Evolutionary conservation across 2,888 invertebrate species (phyloP), one percentile per base, ranked within the genome.

Genomic region (Eupithecia subfuscata): DNA sequence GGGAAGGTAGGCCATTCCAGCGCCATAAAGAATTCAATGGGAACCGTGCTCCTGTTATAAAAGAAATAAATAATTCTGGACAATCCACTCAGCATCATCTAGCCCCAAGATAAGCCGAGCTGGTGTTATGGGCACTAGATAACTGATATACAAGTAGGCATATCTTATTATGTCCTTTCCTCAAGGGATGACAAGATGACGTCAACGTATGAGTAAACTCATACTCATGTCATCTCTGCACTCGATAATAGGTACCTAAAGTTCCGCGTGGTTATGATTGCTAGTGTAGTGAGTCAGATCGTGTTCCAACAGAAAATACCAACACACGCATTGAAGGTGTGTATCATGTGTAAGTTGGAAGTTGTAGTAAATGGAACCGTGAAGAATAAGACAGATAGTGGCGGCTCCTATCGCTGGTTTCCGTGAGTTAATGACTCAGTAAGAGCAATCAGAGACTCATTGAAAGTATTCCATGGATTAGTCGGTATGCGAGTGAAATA

Each of bases 381-480:
- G 77, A n/a, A n/a, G n/a, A 7, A 64, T 18, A 34, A 0, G 63
- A 3, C 34, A 9, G 34, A 3, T 30, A 16, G 34, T 64, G 34
- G 25, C 22, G 73, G 76, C 72, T 82, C 74, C 79, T 84, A 82
- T 83, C 76, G 79, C 75, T 78, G 82, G 78, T 88, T 87, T 85
- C 85, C 79, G 83, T 82, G 85, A 87, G 68, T 80, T 83, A 81
- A 85, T 90, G 90, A 91, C 83, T 91, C 90, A 89, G 86, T 85
- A 78, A n/a, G 77, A 76, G 85, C 86, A 87, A 88, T 89, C 87
- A 87, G 84, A 87, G 89, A 90, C 90, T 89, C 88, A 91, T 92
- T 92, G 87, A 91, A 91, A 91, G 88, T 90, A 88, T 86, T 88
- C 25, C 60, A 86, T 88, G 87, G 87, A 89, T 87, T 90, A 87